Base-by-base conservation (phyloP, 2,888 invertebrate genomes). In the Acrobasis consociella region DNA sequence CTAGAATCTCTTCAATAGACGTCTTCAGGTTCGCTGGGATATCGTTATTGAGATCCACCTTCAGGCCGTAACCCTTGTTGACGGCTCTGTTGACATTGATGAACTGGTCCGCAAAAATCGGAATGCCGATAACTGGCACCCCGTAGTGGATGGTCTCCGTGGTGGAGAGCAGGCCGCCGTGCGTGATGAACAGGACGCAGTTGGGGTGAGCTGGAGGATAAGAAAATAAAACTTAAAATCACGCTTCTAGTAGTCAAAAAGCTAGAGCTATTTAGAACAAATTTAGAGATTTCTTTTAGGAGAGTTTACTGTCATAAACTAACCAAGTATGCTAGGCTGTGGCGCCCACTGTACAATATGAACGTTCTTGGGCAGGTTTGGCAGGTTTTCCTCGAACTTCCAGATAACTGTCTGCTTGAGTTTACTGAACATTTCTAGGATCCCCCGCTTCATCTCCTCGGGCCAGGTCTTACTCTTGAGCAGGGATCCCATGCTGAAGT, bases 401-500 rank as follows among this genome's bases (percentile, higher is more conserved):
- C 93, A 93, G 11, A 94, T 67, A 0, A 93, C 89, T 0, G 86
- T 87, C 69, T 93, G 90, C 58, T 91, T 89, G 17, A 93, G 66
- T 3, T 67, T 73, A 3, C 85, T 79, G 52, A 94, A 91, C 52
- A 86, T 81, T 22, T 81, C 74, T 0, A 93, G n/a, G 8, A 93
- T 67, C 0, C 71, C 74, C 9, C 62, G 67, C 64, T 85, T 85
- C 3, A 83, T 65, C 17, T 80, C 72, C 0, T 79, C 76, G 0
- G 91, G 85, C 69, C 93, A 74, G 0, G 75, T 70, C 31, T 78
- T 82, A 55, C 87, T 86, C 51, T 77, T 81, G 9, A 93, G 62
- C 50, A 85, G 86, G 0, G 91, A 85, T 0, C 93, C 93, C 84
- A 93, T 79, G 64, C 93, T 93, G 72, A 93, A 93, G 74, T 86